Conservation (phyloP, 2,113 vertebrate species). For the Oenanthe melanoleuca region DNA sequence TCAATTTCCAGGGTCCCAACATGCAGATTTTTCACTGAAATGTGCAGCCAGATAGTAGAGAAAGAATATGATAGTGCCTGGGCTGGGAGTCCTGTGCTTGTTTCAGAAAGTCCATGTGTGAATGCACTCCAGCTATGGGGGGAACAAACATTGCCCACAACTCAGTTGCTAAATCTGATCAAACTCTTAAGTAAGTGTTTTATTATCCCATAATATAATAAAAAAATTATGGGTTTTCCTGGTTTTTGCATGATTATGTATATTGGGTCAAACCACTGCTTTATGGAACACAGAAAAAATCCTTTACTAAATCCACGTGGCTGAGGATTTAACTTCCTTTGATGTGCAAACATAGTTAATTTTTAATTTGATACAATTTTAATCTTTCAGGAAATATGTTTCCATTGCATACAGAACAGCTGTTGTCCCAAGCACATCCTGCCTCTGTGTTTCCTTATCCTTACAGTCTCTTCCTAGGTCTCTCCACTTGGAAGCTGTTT, state of each 20-base stretch:
- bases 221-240: rapidly evolving
- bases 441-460: not conserved
- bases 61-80: not conserved
- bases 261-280: not conserved
- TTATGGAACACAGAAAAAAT: not conserved
- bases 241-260: not conserved
- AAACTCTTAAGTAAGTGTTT: not conserved
- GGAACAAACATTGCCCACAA: not conserved
- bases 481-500: not conserved
- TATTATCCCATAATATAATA: not conserved
- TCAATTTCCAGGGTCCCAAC: too few species aligned
- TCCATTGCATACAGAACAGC: not conserved
- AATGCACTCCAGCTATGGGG: not conserved
- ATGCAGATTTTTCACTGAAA: not conserved
- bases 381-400: not conserved
- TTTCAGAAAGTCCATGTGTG: not conserved
- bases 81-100: not conserved
- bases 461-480: not conserved
- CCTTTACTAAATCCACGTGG: not conserved
- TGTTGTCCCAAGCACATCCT: not conserved
- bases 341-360: not conserved
- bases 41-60: not conserved
- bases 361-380: not conserved
- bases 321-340: not conserved
- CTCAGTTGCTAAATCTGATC: not conserved